Evolutionary conservation across 2,797 vertebrate species (phyloP).

Genomic region (Epinephelus awoara): DNA sequence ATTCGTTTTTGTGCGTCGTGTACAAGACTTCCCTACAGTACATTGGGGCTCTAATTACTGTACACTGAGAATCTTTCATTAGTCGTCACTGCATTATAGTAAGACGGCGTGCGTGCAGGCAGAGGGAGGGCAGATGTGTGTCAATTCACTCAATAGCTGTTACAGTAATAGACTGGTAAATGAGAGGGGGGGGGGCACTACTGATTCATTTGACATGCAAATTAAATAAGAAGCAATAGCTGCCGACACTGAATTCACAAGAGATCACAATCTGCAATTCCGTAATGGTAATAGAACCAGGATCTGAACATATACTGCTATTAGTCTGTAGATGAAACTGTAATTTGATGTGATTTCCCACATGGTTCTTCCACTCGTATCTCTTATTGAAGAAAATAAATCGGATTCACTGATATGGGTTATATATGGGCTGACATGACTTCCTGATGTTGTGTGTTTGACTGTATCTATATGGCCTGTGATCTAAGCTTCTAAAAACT

Average conservation of each 20-base stretch:
- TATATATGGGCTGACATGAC: constrained; percentile 24
- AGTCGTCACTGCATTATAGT: constrained; percentile 28
- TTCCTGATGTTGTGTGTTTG: constrained; percentile 19
- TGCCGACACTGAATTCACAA: constrained; percentile 62
- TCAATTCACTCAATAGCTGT: constrained; percentile 67
- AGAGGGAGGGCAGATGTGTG: constrained; percentile 50
- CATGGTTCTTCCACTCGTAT: constrained; percentile 54
- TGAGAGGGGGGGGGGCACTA: constrained; percentile 32
- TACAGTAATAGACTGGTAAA: constrained; percentile 72
- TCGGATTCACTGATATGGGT: constrained; percentile 46
- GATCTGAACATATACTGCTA: constrained; percentile 68
- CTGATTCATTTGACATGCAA: constrained; percentile 77
- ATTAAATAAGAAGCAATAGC: constrained; percentile 80
- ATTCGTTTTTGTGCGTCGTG: constrained; percentile 1
- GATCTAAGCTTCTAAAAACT: not conserved
- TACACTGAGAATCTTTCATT: constrained; percentile 41
- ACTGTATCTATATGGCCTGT: not conserved
- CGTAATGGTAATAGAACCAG: constrained; percentile 69
- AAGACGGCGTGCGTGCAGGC: constrained; percentile 4
- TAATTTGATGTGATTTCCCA: constrained; percentile 79
- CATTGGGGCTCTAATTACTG: constrained; percentile 39
- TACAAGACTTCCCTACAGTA: constrained; percentile 24
- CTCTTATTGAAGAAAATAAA: constrained; percentile 53
- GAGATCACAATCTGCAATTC: constrained; percentile 71
- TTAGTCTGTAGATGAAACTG: constrained; percentile 61